phyloP scores from a whole-genome alignment of 2,888 invertebrate genomes.

The Meteorus cinctellus region DNA sequence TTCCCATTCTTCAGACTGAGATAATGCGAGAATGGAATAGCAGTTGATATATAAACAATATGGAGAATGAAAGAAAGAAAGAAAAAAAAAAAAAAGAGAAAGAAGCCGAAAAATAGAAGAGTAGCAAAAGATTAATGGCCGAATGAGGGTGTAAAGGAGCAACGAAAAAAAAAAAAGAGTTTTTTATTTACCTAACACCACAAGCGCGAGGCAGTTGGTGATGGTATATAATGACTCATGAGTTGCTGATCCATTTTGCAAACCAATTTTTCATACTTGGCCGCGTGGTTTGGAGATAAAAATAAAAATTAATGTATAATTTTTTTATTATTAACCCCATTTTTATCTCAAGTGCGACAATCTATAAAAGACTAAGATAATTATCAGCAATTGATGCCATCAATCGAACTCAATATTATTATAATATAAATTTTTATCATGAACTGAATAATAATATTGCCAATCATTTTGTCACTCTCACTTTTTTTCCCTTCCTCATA shows the following conservation, averaged over 20 bases:
- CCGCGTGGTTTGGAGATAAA: slow-evolving; percentile 13
- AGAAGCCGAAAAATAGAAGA: slow-evolving; percentile 25
- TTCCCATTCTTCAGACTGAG: not conserved
- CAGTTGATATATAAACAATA: not conserved
- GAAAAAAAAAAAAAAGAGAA: slow-evolving; percentile 8
- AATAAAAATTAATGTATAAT: not conserved
- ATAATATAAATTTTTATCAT: no score
- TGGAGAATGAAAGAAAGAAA: not conserved
- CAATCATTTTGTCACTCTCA: slow-evolving; percentile 11
- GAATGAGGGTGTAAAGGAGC: slow-evolving; percentile 18
- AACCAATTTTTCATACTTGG: slow-evolving; percentile 47
- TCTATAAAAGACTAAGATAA: no score
- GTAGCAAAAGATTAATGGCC: slow-evolving; percentile 44
- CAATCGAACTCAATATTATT: no score
- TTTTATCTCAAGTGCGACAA: no score
- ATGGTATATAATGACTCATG: slow-evolving; percentile 30
- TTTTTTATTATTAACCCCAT: no score
- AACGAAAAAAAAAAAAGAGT: slow-evolving; percentile 21
- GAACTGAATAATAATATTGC: not conserved
- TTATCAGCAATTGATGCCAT: no score
- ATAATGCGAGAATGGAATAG: not conserved
- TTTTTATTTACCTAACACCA: slow-evolving; percentile 36
- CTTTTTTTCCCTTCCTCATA: slow-evolving; percentile 1
- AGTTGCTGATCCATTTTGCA: slow-evolving; percentile 38
- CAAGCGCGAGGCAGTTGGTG: slow-evolving; percentile 8